Evolutionary conservation across 2,888 invertebrate genomes (phyloP), one percentile per base, ranked within the genome.

Genomic region (Eristalinus aeneus): DNA sequence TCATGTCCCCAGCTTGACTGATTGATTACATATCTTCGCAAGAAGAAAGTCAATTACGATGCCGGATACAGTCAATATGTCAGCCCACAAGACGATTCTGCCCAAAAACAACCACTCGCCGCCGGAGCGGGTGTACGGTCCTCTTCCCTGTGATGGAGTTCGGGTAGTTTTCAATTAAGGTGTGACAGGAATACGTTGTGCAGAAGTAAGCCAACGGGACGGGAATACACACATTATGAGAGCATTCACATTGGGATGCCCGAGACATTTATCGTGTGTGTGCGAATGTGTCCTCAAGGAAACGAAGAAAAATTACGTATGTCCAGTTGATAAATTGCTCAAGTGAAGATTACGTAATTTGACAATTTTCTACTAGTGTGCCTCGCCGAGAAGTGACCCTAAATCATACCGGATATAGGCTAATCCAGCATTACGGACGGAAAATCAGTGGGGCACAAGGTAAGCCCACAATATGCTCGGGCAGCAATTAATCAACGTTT

Each of bases 331-430:
- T 86, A 86, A 86, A 86, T 86, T 86, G 86, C 82, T 31, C 77
- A 63, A 86, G 82, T 82, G 86, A 86, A 81, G 86, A 86, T 86
- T 86, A 86, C 86, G 86, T 86, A 86, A 86, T 86, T 86, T 86
- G 86, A 86, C 86, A 86, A 86, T 86, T 86, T 86, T 86, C 86
- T 82, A 86, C 74, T 46, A 67, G 27, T 74, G 71, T 86, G 86
- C 82, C 77, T 63, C 31, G 31, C 6, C 4, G 71, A 78, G 73
- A 64, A 76, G 56, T 86, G 81, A 77, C 73, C 73, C 71, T 86
- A 86, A 82, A 86, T 86, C 86, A 86, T 86, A 82, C 86, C 86
- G 86, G 86, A 86, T 86, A 86, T 82, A 86, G 82, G 86, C 82
- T 86, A 86, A 86, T 86, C 86, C 77, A 65, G 77, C 54, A 82